Evolutionary conservation across 2,888 invertebrate genomes (phyloP).

Genomic region (Temnothorax rugatulus): DNA sequence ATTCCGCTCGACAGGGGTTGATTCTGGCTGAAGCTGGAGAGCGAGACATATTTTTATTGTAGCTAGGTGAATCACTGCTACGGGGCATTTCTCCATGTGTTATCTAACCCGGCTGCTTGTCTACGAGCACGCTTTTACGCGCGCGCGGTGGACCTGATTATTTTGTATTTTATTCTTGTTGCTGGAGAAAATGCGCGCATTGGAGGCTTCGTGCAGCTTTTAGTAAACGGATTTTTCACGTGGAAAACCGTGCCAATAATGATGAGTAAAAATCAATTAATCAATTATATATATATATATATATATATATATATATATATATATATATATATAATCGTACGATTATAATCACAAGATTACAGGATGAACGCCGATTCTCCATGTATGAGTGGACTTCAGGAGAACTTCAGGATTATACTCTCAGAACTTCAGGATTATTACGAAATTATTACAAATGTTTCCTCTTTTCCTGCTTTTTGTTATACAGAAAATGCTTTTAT

Average conservation of each 20-base stretch:
- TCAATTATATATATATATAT: too few species aligned
- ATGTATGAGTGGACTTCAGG: neutral
- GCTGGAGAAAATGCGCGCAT: neutral
- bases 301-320: too few species aligned
- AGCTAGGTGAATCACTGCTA: conserved; percentile 78
- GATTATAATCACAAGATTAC: neutral
- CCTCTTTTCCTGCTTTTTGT: neutral
- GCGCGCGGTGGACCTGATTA: neutral
- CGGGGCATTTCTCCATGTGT: conserved; percentile 39
- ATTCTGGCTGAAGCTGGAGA: conserved; percentile 61
- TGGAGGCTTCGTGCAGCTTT: neutral
- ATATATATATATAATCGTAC: too few species aligned
- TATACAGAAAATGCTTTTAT: neutral
- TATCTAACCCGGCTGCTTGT: conserved; percentile 48
- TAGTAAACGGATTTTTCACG: conserved; percentile 9
- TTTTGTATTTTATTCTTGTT: conserved; percentile 18
- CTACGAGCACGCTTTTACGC: conserved; percentile 14
- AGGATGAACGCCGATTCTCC: neutral
- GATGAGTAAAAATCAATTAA: neutral
- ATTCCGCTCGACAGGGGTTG: conserved; percentile 64
- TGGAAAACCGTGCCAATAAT: neutral
- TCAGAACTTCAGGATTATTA: neutral
- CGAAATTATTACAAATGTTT: neutral
- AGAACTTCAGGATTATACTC: neutral
- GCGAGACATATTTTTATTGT: conserved; percentile 77